Evolutionary conservation across 2,888 invertebrate species (phyloP).

Genomic region (Meandrusa payeni): DNA sequence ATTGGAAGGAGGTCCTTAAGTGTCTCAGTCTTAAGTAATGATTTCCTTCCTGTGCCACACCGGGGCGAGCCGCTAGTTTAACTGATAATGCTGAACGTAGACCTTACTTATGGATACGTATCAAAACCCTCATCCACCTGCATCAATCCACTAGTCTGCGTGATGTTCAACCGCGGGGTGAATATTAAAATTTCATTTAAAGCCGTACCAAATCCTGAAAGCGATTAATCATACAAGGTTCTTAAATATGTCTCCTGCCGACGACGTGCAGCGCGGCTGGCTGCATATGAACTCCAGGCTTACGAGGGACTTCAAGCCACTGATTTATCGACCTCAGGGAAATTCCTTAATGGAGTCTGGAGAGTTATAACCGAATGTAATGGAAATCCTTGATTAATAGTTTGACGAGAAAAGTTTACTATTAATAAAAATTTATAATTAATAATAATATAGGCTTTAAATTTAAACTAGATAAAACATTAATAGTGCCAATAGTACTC

Average conservation of each 20-base stretch:
- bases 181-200: slow-evolving; percentile 20
- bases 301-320: slow-evolving; percentile 33
- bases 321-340: slow-evolving; percentile 44
- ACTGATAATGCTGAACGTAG: no score
- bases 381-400: slow-evolving; percentile 17
- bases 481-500: no score
- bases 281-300: slow-evolving; percentile 37
- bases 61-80: no score
- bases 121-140: no score
- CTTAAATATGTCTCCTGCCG: slow-evolving; percentile 17
- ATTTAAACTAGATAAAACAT: no score
- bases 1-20: no score
- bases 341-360: slow-evolving; percentile 32
- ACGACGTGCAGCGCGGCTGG: slow-evolving; percentile 22
- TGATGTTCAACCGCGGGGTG: background rate
- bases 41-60: no score
- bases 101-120: no score
- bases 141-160: no score
- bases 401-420: background rate
- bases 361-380: slow-evolving; percentile 26
- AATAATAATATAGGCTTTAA: no score
- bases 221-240: slow-evolving; percentile 20
- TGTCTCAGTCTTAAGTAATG: no score
- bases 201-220: slow-evolving; percentile 19
- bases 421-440: no score